Percentiles rank a stretch among this genome's conserved stretches.
Conservation (phyloP, 53 echinoderm and acorn worm species). For the Henricia sp. region DNA sequence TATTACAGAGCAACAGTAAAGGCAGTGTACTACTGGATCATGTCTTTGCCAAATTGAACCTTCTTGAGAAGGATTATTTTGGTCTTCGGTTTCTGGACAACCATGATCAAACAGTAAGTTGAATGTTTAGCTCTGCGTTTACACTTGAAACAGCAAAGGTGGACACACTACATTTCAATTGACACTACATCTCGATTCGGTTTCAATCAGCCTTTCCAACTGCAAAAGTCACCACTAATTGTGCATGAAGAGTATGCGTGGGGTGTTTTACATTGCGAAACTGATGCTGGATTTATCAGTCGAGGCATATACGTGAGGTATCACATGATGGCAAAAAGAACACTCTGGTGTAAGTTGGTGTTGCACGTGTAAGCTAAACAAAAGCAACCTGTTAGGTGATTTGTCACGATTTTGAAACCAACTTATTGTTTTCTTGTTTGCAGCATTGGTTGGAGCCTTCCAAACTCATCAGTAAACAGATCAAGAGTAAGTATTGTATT, state of each 20-base stretch:
- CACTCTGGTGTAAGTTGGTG: too few species aligned
- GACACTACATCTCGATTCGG: background rate
- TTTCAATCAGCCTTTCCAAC: too few species aligned
- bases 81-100: constrained; percentile 87
- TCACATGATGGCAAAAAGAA: too few species aligned
- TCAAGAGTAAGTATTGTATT: constrained; percentile 78
- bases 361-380: too few species aligned
- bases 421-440: constrained; percentile 42
- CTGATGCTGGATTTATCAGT: background rate
- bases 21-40: constrained; percentile 76
- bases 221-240: background rate
- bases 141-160: too few species aligned
- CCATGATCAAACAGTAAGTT: constrained; percentile 81
- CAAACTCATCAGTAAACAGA: constrained; percentile 83
- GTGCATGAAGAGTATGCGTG: background rate
- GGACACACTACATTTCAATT: background rate
- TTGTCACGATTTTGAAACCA: too few species aligned
- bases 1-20: constrained; percentile 74
- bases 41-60: constrained; percentile 84
- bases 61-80: constrained; percentile 93
- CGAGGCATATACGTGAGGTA: too few species aligned
- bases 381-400: too few species aligned
- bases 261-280: background rate
- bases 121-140: too few species aligned
- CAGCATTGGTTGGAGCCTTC: constrained; percentile 94